Evolutionary conservation across 53 echinoderm and acorn worm genomes (phyloP).

Genomic region (Echinometra lucunter): DNA sequence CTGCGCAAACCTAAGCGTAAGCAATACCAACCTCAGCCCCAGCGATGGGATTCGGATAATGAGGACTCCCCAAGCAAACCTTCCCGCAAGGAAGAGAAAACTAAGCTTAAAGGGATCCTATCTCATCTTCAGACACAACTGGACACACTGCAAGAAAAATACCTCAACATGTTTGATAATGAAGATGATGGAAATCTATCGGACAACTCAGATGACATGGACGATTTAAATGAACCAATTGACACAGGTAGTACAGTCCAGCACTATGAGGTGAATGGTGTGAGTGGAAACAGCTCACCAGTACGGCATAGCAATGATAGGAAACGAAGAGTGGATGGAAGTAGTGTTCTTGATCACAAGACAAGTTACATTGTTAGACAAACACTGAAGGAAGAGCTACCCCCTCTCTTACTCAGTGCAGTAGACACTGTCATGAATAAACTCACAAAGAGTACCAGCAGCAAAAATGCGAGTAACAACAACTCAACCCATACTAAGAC

Average conservation of each 20-base stretch:
- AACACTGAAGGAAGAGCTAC: conserved; percentile 71
- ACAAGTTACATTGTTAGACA: conserved; percentile 67
- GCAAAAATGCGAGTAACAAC: conserved; percentile 66
- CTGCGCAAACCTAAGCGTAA: conserved; percentile 84
- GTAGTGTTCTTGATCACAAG: conserved; percentile 51
- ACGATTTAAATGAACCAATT: conserved; percentile 91
- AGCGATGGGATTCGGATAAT: conserved; percentile 63
- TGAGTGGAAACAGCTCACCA: conserved; percentile 53
- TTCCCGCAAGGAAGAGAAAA: conserved; percentile 76
- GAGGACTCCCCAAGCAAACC: conserved; percentile 67
- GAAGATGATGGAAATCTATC: conserved; percentile 82
- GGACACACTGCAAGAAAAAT: conserved; percentile 90
- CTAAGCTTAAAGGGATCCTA: conserved; percentile 84
- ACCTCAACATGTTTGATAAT: conserved; percentile 93
- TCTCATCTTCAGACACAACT: conserved; percentile 91
- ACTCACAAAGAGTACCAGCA: conserved; percentile 45
- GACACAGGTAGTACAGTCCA: conserved; percentile 83
- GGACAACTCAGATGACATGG: conserved; percentile 88
- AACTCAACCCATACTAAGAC: conserved; percentile 42
- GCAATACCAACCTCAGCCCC: conserved; percentile 91
- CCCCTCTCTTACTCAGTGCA: conserved; percentile 49
- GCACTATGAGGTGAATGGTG: conserved; percentile 78
- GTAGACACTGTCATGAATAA: conserved; percentile 65
- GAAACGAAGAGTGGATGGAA: conserved; percentile 56
- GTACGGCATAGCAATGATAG: conserved; percentile 25